Base-by-base conservation (phyloP, 2,113 vertebrate genomes). In the Hippoglossus stenolepis region DNA sequence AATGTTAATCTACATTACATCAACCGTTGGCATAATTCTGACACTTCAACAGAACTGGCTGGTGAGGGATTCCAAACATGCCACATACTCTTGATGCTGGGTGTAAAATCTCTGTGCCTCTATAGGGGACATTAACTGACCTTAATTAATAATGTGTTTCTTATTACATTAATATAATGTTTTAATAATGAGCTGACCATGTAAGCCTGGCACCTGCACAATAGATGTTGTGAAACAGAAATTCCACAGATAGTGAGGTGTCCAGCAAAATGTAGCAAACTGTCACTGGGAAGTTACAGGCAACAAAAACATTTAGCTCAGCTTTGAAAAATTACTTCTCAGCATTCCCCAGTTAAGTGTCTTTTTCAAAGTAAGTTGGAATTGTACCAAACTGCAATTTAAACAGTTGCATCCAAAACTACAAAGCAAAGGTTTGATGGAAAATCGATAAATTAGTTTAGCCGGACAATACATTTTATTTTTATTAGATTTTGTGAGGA, bases 1-100 rank as follows among this genome's bases (percentile, higher is more conserved):
- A 70, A 75, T 61, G 45, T 43, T 77, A 17, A 72, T 77, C n/a
- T 21, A 53, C 28, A 26, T 20, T n/a, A 72, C 38, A 58, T 18
- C 23, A 28, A 24, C 18, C 43, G 12, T 54, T 15, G 58, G 53
- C 14, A 66, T 40, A 67, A 63, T 71, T 43, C 23, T 75, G 26
- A 26, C 47, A 74, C 14, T 28, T 58, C 59, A 43, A 51, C 38
- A 38, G 56, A 65, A 15, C 23, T 38, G n/a, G 47, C 40, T 58
- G 4, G 54, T 56, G 21, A 77, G 17, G 35, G 21, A 70, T 68
- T 47, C 17, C 26, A 24, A 15, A 24, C 63, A 61, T 65, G 20
- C 28, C n/a, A 3, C 28, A 14, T 35, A 26, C 18, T 7, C 54
- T 51, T 54, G 35, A 38, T 53, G 23, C 21, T 15, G 35, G 60